These are phyloP conservation scores for Pyrocephalus nanus DNA, from an alignment of 2,797 vertebrate genomes.

Conservation along the genomic window DNA sequence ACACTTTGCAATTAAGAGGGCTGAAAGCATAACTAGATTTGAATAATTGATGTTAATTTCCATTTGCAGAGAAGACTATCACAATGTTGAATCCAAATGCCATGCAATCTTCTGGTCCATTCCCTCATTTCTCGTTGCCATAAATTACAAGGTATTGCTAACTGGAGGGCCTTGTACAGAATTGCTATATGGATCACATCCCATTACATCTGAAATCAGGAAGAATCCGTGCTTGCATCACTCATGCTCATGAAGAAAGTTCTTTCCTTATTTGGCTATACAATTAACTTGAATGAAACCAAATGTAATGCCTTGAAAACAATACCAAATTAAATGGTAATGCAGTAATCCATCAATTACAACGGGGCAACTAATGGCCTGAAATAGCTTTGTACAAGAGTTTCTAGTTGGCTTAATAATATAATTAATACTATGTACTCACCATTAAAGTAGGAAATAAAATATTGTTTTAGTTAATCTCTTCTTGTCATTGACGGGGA, in stretches of 20 bases:
- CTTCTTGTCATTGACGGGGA: constrained; percentile 56
- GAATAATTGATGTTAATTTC: constrained; percentile 56
- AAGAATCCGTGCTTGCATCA: constrained; percentile 55
- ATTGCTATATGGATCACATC: constrained; percentile 45
- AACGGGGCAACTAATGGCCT: constrained; percentile 61
- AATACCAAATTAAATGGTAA: constrained; percentile 81
- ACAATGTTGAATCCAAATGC: constrained; percentile 36
- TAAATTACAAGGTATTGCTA: constrained; percentile 9
- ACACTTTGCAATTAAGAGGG: constrained; percentile 59
- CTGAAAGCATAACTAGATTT: constrained; percentile 58
- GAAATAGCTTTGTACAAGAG: constrained; percentile 74
- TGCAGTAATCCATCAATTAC: constrained; percentile 78
- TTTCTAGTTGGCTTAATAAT: constrained; percentile 78
- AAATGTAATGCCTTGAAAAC: constrained; percentile 74
- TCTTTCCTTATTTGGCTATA: constrained; percentile 72
- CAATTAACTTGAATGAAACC: constrained; percentile 75
- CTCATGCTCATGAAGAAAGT: constrained; percentile 61
- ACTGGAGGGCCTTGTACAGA: background rate
- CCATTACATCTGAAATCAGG: constrained; percentile 48
- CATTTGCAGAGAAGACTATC: constrained; percentile 35
- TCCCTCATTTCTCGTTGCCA: constrained; percentile 2
- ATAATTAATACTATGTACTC: constrained; percentile 74
- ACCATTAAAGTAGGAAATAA: constrained; percentile 74
- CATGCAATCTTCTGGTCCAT: constrained; percentile 37
- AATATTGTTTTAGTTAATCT: constrained; percentile 76